Percentiles rank a stretch among this genome's conserved stretches.
These are phyloP conservation scores for Dermatemys mawii DNA, from an alignment of 2,113 vertebrate genomes.

Conservation along the genomic window DNA sequence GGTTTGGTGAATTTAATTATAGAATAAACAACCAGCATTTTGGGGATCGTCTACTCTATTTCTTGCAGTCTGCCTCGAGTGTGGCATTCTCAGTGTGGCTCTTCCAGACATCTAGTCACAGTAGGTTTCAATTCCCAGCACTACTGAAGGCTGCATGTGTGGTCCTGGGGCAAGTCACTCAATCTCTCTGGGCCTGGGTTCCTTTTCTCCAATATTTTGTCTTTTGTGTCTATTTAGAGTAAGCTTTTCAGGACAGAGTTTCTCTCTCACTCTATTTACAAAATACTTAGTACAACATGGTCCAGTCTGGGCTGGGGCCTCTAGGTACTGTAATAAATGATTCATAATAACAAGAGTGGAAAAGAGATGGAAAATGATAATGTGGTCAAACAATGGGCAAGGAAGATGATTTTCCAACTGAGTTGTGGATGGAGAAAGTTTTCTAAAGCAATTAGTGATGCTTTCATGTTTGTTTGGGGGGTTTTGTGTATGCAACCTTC, in stretches of 20 bases:
- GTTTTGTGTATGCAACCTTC: not conserved
- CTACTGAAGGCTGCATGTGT: not conserved
- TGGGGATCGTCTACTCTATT: too few relatives aligned
- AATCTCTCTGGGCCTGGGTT: not conserved
- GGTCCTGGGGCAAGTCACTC: accelerated
- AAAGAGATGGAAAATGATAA: accelerated
- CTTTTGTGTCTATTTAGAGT: not conserved
- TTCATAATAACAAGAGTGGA: not conserved
- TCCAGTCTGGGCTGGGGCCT: not conserved
- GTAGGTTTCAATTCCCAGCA: not conserved
- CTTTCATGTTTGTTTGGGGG: not conserved
- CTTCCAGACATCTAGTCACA: too few relatives aligned
- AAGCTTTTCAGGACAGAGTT: accelerated
- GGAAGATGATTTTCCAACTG: not conserved
- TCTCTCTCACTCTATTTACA: not conserved
- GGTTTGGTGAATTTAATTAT: too few relatives aligned
- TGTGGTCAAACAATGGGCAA: not conserved
- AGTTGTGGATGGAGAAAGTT: not conserved
- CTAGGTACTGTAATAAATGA: not conserved
- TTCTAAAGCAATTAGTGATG: not conserved
- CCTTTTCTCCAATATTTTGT: accelerated
- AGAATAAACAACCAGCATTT: too few relatives aligned
- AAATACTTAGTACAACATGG: not conserved
- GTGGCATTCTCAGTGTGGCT: too few relatives aligned
- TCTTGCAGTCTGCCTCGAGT: too few relatives aligned